These are phyloP conservation scores for Agrotis segetum DNA, from an alignment of 2,888 invertebrate genomes.

Conservation along the genomic window DNA sequence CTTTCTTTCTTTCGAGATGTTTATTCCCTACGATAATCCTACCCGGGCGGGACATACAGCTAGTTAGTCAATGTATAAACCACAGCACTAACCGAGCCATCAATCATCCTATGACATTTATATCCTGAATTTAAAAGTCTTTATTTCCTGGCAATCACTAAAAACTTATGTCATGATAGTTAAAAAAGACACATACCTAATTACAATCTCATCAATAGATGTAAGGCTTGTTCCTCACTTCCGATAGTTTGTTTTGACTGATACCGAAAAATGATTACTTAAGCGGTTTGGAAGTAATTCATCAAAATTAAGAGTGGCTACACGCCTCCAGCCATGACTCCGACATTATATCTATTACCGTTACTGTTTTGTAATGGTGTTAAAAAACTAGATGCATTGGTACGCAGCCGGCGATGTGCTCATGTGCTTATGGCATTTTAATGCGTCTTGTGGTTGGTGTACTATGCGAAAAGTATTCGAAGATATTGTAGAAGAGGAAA, in stretches of 20 bases:
- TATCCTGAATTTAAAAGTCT: not conserved
- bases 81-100: not conserved
- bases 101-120: not conserved
- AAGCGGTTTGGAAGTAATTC: slow-evolving; percentile 71
- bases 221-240: slow-evolving; percentile 20
- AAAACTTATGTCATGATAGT: slow-evolving; percentile 9
- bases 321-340: slow-evolving; percentile 69
- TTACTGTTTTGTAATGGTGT: slow-evolving; percentile 68
- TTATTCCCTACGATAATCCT: too few species aligned
- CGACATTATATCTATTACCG: slow-evolving; percentile 67
- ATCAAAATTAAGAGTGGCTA: slow-evolving; percentile 81
- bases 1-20: too few species aligned
- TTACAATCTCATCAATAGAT: slow-evolving; percentile 44
- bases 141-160: slow-evolving; percentile 10
- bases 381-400: slow-evolving; percentile 42
- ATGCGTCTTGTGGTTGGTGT: slow-evolving; percentile 38
- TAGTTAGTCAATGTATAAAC: too few species aligned
- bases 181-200: slow-evolving; percentile 24
- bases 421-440: slow-evolving; percentile 50
- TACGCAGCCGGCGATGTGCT: slow-evolving; percentile 4
- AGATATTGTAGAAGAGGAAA: not conserved
- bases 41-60: too few species aligned
- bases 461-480: not conserved
- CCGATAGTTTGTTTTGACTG: slow-evolving; percentile 45
- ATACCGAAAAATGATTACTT: slow-evolving; percentile 36